Evolutionary conservation across 2,113 vertebrate genomes (phyloP), one percentile per base, ranked within the genome.

Genomic region (Sinocyclocheilus rhinocerous): DNA sequence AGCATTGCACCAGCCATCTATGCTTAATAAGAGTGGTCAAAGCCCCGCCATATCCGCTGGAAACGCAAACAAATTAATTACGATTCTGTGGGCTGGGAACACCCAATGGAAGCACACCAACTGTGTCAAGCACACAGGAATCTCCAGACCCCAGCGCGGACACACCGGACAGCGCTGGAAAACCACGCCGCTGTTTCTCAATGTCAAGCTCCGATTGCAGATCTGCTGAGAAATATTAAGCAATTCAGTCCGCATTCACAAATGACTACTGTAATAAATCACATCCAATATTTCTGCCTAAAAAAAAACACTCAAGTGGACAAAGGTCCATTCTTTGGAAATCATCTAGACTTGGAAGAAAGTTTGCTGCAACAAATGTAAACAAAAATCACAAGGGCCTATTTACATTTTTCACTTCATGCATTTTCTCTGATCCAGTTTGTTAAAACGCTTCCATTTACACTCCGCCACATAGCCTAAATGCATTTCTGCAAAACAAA

Each of bases 11-110:
- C 45, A 81, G 39, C 76, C 80, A 86, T 61, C 67, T 61, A 80
- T 80, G 87, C 57, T 55, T 85, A 69, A 90, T 55, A 36, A 72
- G 78, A 88, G 81, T 80, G 61, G 79, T 50, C 83, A 82, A 89
- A 89, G 79, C 87, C 84, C 67, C 72, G 59, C 86, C 87, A 90
- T 85, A 92, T 92, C 88, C 89, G 88, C 72, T 90, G 87, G 87
- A 91, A 90, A 91, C 57, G 75, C 88, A 91, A 92, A 91, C 89
- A 92, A 87, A 90, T 91, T 84, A 89, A 91, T 87, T 83, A 83
- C 82, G 73, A 86, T 87, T 81, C 87, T 84, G 76, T 85, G 87
- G 83, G 87, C 73, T 81, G 89, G 85, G 86, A 87, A 89, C 89
- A 88, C 84, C 89, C 86, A 87, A 76, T 70, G 24, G 83, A 77